phyloP scores from a whole-genome alignment of 23 tunicate genomes.

The Oikopleura albicans region DNA sequence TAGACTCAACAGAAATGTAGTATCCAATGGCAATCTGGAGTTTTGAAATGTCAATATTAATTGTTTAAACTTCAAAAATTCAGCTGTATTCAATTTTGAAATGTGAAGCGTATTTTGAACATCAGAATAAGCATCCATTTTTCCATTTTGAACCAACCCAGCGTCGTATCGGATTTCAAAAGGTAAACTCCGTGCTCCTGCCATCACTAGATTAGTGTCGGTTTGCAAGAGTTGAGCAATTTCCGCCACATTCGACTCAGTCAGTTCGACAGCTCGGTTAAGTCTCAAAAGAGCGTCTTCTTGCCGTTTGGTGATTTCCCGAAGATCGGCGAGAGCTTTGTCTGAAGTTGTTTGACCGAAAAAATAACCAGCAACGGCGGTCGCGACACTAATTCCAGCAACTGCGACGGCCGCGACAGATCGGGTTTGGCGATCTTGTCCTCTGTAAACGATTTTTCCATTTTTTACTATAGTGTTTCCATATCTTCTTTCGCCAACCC shows the following conservation, averaged over 20 bases:
- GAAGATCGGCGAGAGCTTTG: background rate
- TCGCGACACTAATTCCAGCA: background rate
- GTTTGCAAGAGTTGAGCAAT: background rate
- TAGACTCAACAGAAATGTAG: background rate
- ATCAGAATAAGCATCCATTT: no score
- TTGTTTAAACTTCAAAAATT: background rate
- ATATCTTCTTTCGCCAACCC: no score
- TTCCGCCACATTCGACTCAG: background rate
- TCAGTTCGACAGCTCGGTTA: no score
- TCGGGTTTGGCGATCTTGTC: background rate
- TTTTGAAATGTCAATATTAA: background rate
- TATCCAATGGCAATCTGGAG: background rate
- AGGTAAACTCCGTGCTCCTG: background rate
- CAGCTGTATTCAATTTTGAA: background rate
- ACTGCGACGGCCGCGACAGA: background rate
- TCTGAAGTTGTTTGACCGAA: background rate
- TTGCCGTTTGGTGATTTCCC: background rate
- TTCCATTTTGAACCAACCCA: no score
- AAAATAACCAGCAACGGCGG: background rate
- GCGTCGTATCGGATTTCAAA: background rate
- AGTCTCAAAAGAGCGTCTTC: no score
- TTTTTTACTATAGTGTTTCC: no score
- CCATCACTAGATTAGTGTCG: background rate
- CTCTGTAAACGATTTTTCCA: no score
- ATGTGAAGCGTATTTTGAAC: no score